phyloP scores from a whole-genome alignment of 2,797 vertebrate genomes.

The Holocentrus rufus region DNA sequence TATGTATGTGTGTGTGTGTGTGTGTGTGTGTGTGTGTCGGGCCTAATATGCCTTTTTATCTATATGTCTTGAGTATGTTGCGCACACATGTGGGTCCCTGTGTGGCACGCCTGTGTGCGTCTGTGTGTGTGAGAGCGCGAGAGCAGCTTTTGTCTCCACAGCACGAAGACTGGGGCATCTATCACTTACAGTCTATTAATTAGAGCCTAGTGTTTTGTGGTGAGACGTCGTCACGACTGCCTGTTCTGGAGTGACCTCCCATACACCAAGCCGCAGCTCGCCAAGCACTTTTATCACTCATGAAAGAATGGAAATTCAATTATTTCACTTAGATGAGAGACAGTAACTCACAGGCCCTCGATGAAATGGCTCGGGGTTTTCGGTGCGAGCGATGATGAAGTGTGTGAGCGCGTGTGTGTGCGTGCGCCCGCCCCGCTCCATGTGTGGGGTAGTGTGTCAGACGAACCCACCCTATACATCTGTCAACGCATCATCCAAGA shows the following conservation, averaged over 20 bases:
- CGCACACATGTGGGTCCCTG: slow-evolving; percentile 60
- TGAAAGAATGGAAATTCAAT: slow-evolving; percentile 74
- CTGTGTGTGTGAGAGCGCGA: slow-evolving; percentile 22
- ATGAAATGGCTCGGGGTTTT: slow-evolving; percentile 44
- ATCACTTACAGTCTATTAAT: slow-evolving; percentile 75
- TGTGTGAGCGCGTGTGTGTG: slow-evolving; percentile 11
- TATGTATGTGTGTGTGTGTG: too few relatives aligned
- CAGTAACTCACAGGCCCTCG: slow-evolving; percentile 51
- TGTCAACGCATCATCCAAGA: slow-evolving; percentile 66
- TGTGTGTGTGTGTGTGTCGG: slow-evolving; percentile 24
- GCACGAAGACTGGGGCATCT: slow-evolving; percentile 51
- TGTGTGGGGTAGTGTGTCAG: slow-evolving; percentile 47
- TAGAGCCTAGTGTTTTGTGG: slow-evolving; percentile 66
- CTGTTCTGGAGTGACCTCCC: slow-evolving; percentile 17
- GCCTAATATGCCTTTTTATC: slow-evolving; percentile 53
- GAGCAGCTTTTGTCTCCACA: slow-evolving; percentile 18
- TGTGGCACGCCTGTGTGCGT: slow-evolving; percentile 21
- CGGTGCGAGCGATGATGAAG: slow-evolving; percentile 25
- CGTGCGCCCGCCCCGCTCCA: slow-evolving; percentile 16
- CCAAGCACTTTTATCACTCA: slow-evolving; percentile 15
- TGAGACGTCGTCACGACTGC: slow-evolving; percentile 46
- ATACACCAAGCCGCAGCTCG: slow-evolving; percentile 5
- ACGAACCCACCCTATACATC: slow-evolving; percentile 50
- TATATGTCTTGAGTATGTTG: slow-evolving; percentile 43
- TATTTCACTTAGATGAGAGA: slow-evolving; percentile 59